Conservation (phyloP, 2,797 vertebrate species). For the Propithecus deckenii region DNA sequence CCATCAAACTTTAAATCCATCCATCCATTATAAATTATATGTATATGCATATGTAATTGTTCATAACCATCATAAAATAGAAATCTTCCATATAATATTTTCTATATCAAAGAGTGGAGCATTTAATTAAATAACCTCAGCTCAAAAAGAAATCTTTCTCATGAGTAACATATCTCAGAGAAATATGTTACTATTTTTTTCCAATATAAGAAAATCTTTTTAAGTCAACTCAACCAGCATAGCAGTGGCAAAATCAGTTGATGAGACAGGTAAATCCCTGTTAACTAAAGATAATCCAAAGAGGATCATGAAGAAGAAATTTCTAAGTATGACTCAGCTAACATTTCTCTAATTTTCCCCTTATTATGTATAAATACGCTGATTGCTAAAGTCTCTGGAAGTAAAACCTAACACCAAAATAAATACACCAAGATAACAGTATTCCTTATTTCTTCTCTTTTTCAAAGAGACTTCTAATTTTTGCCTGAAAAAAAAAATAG, state of each 20-base stretch:
- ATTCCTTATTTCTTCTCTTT: neutral
- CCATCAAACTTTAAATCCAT: neutral
- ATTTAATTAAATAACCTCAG: neutral
- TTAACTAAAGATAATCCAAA: neutral
- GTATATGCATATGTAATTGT: neutral
- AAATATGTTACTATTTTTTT: neutral
- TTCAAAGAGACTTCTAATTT: neutral
- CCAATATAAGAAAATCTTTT: neutral
- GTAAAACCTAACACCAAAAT: conserved; percentile 7
- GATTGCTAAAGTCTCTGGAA: neutral
- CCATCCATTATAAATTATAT: neutral
- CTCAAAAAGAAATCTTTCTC: neutral
- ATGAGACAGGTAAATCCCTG: neutral
- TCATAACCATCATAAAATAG: neutral
- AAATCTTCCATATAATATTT: neutral
- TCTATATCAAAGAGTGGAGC: neutral
- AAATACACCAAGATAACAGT: neutral
- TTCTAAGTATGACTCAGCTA: neutral
- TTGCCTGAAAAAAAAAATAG: neutral
- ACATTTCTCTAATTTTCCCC: conserved; percentile 17
- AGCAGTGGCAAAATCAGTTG: neutral
- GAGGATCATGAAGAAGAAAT: neutral
- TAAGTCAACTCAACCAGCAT: neutral
- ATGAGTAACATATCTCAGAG: neutral
- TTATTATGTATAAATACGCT: neutral